Conservation (phyloP, 1,140 invertebrate genomes). For the Cotesia vestalis region DNA sequence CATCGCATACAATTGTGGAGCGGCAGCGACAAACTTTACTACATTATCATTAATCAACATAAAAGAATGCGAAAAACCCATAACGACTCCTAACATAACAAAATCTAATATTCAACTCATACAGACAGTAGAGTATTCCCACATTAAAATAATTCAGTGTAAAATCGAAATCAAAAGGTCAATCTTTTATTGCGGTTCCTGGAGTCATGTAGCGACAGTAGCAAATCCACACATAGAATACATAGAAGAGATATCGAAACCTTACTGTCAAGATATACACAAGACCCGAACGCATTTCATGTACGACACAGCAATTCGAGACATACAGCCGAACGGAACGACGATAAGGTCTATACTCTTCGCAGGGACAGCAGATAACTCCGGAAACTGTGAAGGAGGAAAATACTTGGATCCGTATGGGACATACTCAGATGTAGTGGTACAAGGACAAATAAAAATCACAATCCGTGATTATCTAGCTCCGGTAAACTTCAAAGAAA, state of each 20-base stretch:
- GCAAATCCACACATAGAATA: constrained; percentile 16
- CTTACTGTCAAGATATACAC: constrained; percentile 7
- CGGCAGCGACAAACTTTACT: constrained; percentile 11
- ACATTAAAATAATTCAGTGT: constrained; percentile 24
- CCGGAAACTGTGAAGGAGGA: constrained; percentile 20
- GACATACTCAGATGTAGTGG: constrained; percentile 22
- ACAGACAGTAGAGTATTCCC: constrained; percentile 23
- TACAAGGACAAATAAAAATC: constrained; percentile 23
- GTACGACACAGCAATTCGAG: constrained; percentile 1
- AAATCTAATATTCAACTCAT: constrained; percentile 24
- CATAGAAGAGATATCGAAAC: constrained; percentile 4
- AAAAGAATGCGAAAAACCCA: constrained; percentile 22
- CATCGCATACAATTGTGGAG: constrained; percentile 25
- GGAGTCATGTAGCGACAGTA: constrained; percentile 22
- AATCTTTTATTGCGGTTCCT: constrained; percentile 26
- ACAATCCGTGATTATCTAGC: constrained; percentile 29
- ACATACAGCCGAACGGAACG: neutral
- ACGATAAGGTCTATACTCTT: neutral
- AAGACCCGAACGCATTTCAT: neutral
- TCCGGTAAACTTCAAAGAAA: neutral
- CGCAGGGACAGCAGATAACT: neutral
- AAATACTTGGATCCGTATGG: constrained; percentile 26
- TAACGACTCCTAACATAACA: neutral
- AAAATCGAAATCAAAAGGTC: constrained; percentile 26
- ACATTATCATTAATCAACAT: constrained; percentile 21